Percentiles rank a stretch among this genome's conserved stretches.
phyloP scores from a whole-genome alignment of 2,888 invertebrate genomes.

The Acronicta alni region DNA sequence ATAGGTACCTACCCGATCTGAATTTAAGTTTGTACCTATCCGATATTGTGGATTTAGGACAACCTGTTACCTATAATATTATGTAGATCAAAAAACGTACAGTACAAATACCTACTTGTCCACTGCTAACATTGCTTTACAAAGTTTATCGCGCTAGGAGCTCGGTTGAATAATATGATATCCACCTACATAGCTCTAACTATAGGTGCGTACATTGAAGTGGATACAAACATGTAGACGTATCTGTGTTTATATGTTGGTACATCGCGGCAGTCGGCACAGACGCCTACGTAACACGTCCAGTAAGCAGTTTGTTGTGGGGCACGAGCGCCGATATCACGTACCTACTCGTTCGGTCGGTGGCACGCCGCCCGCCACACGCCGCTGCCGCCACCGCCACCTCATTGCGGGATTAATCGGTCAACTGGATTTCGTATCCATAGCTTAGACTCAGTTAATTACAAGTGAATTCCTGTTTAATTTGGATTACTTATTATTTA shows the following conservation, averaged over 20 bases:
- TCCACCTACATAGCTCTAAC: constrained; percentile 28
- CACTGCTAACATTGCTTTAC: constrained; percentile 29
- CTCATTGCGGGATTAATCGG: constrained; percentile 86
- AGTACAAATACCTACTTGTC: background rate
- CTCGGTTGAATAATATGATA: constrained; percentile 58
- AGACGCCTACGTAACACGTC: constrained; percentile 87
- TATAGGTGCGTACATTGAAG: constrained; percentile 55
- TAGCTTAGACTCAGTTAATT: constrained; percentile 42
- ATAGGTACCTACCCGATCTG: no score
- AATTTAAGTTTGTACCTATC: no score
- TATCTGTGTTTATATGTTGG: constrained; percentile 79
- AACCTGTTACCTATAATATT: no score
- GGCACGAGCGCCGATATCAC: constrained; percentile 88
- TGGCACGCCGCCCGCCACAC: constrained; percentile 81
- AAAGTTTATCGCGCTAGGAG: constrained; percentile 65
- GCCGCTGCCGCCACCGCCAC: constrained; percentile 73
- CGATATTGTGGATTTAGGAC: no score
- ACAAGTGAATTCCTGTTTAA: constrained; percentile 33
- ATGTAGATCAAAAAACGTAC: no score
- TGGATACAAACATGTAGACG: constrained; percentile 58
- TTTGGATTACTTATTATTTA: constrained; percentile 22
- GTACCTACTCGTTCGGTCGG: constrained; percentile 83
- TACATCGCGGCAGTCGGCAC: constrained; percentile 75
- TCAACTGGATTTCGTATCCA: constrained; percentile 75
- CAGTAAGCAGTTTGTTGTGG: constrained; percentile 89